phyloP scores from a whole-genome alignment of 1,140 invertebrate genomes.

The Acyrthosiphon pisum region DNA sequence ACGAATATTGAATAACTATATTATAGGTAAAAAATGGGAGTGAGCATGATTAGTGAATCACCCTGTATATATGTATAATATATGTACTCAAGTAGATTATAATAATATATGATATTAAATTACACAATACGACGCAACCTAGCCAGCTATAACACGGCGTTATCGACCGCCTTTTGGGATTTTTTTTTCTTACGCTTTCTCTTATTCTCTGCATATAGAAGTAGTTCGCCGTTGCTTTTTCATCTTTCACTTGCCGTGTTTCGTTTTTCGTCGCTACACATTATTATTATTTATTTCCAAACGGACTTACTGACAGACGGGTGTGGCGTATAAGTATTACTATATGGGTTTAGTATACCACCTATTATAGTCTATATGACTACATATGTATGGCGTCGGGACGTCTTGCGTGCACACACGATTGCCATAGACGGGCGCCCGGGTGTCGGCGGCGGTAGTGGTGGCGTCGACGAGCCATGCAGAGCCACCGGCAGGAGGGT shows the following conservation, averaged over 20 bases:
- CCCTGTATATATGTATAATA: too few relatives aligned
- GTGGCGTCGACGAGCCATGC: background rate
- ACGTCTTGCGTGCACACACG: conserved; percentile 21
- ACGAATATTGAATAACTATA: too few relatives aligned
- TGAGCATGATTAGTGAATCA: too few relatives aligned
- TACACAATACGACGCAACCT: background rate
- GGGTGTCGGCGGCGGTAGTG: background rate
- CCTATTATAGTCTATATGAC: too few relatives aligned
- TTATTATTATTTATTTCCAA: conserved; percentile 6
- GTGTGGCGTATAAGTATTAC: background rate
- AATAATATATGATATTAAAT: background rate
- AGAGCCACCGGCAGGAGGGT: background rate
- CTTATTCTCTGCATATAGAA: background rate
- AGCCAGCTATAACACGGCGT: too few relatives aligned
- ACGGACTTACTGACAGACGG: background rate
- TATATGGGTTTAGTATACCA: background rate
- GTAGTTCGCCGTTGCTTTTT: background rate
- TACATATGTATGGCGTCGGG: background rate
- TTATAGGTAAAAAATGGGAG: too few relatives aligned
- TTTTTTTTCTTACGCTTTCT: background rate
- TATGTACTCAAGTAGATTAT: background rate
- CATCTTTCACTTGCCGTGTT: background rate
- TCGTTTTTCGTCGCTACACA: background rate
- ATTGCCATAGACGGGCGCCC: conserved; percentile 18
- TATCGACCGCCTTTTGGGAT: background rate